These are phyloP conservation scores for Haemorhous mexicanus DNA, from an alignment of 2,113 vertebrate species.

Conservation along the genomic window DNA sequence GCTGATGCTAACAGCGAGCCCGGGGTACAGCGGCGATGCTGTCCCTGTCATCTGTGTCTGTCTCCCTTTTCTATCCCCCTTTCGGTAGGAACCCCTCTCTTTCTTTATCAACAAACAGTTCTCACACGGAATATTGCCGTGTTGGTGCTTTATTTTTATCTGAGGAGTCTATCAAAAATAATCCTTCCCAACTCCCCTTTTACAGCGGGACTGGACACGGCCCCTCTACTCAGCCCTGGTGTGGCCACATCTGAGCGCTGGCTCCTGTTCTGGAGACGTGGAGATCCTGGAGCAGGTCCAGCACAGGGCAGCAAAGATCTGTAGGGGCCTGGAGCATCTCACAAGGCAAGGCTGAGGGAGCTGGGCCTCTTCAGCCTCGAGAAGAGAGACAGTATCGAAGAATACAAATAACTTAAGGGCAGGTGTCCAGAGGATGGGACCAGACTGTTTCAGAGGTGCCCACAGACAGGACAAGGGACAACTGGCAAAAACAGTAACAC, in stretches of 20 bases:
- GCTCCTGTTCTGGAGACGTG: background rate
- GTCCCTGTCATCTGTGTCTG: background rate
- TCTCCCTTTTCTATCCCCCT: background rate
- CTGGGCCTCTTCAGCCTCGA: background rate
- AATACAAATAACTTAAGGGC: too few species aligned
- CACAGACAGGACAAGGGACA: background rate
- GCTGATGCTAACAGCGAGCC: background rate
- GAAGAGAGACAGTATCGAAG: background rate
- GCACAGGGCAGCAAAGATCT: accelerated
- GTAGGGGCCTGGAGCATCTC: background rate
- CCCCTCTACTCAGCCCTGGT: too few species aligned
- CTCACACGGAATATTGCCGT: background rate
- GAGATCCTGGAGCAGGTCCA: background rate
- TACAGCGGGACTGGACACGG: accelerated
- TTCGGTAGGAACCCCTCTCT: too few species aligned
- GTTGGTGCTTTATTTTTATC: background rate
- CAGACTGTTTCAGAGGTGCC: background rate
- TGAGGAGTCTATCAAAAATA: too few species aligned
- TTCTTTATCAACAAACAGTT: too few species aligned
- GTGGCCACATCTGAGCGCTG: too few species aligned
- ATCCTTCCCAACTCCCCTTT: too few species aligned
- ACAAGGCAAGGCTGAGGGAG: background rate
- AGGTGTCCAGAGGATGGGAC: background rate
- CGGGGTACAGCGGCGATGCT: background rate
- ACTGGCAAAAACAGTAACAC: background rate